A percentile compares a stretch with the other conserved stretches of the same genome.
Evolutionary conservation across 2,888 invertebrate species (phyloP).

Genomic region (Sisyra nigra): DNA sequence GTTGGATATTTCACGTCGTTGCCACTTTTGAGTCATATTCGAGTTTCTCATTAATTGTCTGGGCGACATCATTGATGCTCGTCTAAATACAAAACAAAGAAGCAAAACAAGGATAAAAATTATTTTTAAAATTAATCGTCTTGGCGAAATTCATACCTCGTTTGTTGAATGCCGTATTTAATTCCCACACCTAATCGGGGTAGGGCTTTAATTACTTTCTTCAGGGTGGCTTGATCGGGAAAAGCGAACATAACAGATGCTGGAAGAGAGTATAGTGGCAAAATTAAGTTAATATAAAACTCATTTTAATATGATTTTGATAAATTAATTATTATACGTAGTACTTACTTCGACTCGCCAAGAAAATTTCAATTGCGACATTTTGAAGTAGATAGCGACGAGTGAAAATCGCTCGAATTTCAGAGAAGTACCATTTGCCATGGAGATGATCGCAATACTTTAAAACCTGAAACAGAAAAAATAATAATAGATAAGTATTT

Average conservation of each 20-base stretch:
- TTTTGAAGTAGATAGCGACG: slow-evolving; percentile 93
- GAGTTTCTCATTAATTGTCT: slow-evolving; percentile 97
- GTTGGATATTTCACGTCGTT: slow-evolving; percentile 95
- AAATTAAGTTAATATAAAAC: background rate
- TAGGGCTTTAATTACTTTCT: slow-evolving; percentile 93
- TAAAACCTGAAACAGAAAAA: slow-evolving; percentile 54
- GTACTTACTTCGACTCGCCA: slow-evolving; percentile 91
- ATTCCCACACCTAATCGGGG: slow-evolving; percentile 97
- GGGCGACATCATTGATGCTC: slow-evolving; percentile 97
- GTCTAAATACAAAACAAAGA: slow-evolving; percentile 31
- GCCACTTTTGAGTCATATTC: slow-evolving; percentile 99
- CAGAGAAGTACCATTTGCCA: slow-evolving; percentile 99
- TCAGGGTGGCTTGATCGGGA: slow-evolving; percentile 91
- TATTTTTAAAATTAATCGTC: background rate
- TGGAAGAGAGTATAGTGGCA: slow-evolving; percentile 31
- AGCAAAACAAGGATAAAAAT: background rate
- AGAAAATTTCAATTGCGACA: slow-evolving; percentile 94
- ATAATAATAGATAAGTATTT: too few relatives aligned
- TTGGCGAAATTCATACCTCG: too few relatives aligned
- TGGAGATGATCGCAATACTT: slow-evolving; percentile 97
- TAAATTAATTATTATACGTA: slow-evolving; percentile 17
- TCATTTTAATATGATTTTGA: background rate
- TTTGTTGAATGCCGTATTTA: slow-evolving; percentile 98
- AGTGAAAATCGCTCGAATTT: slow-evolving; percentile 97
- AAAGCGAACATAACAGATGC: slow-evolving; percentile 99